Evolutionary conservation across 2,888 invertebrate genomes (phyloP).

Genomic region (Agonopterix arenella): DNA sequence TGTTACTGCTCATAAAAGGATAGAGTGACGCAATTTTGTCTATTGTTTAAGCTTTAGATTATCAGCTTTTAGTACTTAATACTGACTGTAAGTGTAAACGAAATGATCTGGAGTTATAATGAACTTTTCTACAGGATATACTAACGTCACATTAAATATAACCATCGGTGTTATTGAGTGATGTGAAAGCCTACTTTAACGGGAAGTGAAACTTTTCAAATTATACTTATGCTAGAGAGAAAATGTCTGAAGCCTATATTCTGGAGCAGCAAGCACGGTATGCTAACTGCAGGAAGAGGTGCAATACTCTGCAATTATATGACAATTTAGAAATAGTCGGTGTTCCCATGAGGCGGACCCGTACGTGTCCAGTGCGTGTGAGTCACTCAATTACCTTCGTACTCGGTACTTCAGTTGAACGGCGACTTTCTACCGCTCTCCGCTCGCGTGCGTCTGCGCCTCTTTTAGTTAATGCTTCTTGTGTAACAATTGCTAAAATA

Average conservation of each 20-base stretch:
- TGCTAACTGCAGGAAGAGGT: constrained; percentile 36
- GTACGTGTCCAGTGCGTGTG: constrained; percentile 48
- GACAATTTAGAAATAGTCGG: constrained; percentile 47
- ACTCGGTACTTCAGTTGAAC: constrained; percentile 18
- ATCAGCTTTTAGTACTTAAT: no score
- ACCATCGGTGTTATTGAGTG: no score
- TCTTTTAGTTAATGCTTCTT: constrained; percentile 44
- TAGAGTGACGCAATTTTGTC: no score
- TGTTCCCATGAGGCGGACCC: constrained; percentile 25
- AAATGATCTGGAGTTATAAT: no score
- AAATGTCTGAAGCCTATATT: constrained; percentile 17
- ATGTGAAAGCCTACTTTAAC: constrained; percentile 8
- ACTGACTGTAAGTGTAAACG: no score
- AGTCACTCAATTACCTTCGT: constrained; percentile 46
- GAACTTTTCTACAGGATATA: no score
- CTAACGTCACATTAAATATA: no score
- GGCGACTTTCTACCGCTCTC: constrained; percentile 56
- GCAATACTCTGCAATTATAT: constrained; percentile 38
- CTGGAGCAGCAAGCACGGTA: constrained; percentile 17
- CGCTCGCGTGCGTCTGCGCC: constrained; percentile 31
- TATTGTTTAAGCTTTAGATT: no score
- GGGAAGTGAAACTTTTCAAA: constrained; percentile 26
- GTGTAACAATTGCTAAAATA: constrained; percentile 63
- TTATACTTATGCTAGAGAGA: constrained; percentile 14
- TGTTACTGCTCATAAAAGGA: neutral